Base-by-base conservation (phyloP, 2,888 invertebrate species). In the Pemphredon lugubris region DNA sequence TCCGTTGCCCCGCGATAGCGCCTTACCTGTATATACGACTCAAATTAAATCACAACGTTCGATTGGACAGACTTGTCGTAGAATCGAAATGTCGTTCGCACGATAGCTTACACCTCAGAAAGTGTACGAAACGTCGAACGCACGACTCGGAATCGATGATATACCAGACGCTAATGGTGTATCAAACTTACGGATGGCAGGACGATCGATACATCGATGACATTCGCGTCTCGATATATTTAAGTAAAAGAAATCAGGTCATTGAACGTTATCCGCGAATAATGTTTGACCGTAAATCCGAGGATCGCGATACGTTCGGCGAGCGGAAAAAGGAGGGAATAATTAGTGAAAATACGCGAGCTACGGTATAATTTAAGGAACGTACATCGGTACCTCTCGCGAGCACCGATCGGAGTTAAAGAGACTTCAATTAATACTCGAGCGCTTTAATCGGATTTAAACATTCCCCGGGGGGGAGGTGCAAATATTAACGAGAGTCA, bases 1-100 rank as follows among this genome's bases (percentile, higher is more conserved):
- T 54, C 30, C 51, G 40, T 42, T n/a, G n/a, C n/a, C n/a, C 4
- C 34, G 2, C n/a, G n/a, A 1, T 34, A 21, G 21, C 18, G 39
- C n/a, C n/a, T n/a, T n/a, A n/a, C n/a, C n/a, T n/a, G 30, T 42
- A 59, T 59, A 67, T 67, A 58, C 57, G 37, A 54, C 53, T 44
- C 39, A 39, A 74, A 74, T 74, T 64, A 65, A 74, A 68, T 74
- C 64, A 68, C 42, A 42, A 34, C 23, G 40, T 34, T 18, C 54
- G 74, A 73, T 74, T 74, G 74, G 61, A 64, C 48, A 55, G 26
- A n/a, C n/a, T 26, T 21, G 23, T 30, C 16, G 60, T 40, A 63
- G 68, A 68, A 64, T 44, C 32, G 53, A 59, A 58, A 59, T 18
- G 64, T 50, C 64, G 50, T 53, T 63, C 50, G 58, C 61, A 58